Percentiles rank a stretch among this genome's conserved stretches.
phyloP scores from a whole-genome alignment of 2,888 invertebrate genomes.

The Chrysotoxum bicinctum region DNA sequence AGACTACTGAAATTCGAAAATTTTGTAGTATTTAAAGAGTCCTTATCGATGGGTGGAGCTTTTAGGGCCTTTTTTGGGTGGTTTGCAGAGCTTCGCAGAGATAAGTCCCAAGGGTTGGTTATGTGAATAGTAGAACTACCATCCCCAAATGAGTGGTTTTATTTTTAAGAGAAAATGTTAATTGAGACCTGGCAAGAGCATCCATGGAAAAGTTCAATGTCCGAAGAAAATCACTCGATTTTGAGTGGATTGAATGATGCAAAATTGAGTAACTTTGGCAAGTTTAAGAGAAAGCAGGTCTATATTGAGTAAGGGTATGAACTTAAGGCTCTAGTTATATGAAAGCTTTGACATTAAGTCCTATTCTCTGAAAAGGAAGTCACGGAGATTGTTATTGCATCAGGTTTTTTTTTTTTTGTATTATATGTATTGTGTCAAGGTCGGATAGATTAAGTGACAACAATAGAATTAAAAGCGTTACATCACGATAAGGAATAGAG shows the following conservation, averaged over 20 bases:
- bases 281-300: not conserved
- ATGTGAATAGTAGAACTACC: not conserved
- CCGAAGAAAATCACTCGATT: conserved; percentile 34
- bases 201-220: conserved; percentile 36
- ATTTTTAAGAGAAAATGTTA: conserved; percentile 29
- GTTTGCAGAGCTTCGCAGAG: not conserved
- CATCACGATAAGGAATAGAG: not conserved
- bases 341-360: conserved; percentile 30
- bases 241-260: conserved; percentile 33
- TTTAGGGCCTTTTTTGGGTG: conserved; percentile 5
- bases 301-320: not conserved
- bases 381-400: conserved; percentile 48
- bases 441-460: conserved; percentile 36
- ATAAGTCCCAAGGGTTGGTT: not conserved
- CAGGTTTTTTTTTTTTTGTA: conserved; percentile 10
- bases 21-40: conserved; percentile 66
- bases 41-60: conserved; percentile 59
- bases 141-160: not conserved
- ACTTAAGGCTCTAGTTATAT: not conserved
- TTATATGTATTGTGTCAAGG: conserved; percentile 53
- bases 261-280: conserved; percentile 14
- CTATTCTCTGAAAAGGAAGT: conserved; percentile 41
- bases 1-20: conserved; percentile 67
- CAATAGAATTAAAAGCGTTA: conserved; percentile 44
- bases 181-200: conserved; percentile 7